Evolutionary conservation across 2,888 invertebrate species (phyloP).

Genomic region (Thymelicus acteon): DNA sequence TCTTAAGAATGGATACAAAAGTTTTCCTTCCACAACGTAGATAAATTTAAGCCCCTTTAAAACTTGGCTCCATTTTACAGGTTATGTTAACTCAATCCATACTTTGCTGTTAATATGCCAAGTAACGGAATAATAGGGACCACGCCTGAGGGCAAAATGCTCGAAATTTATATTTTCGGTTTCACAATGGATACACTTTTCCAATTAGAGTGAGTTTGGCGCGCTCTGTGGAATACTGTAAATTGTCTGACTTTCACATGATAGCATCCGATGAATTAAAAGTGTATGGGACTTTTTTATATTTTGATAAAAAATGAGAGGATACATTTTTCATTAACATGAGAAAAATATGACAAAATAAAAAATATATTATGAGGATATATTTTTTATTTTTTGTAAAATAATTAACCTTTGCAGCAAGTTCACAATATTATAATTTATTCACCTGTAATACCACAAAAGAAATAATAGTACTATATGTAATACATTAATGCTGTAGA

Average conservation of each 20-base stretch:
- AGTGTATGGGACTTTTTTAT: neutral
- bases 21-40: no score
- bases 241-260: slow-evolving; percentile 23
- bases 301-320: neutral
- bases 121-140: slow-evolving; percentile 23
- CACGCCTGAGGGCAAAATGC: slow-evolving; percentile 20
- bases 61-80: neutral
- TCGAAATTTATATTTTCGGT: slow-evolving; percentile 30
- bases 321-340: no score
- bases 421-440: neutral
- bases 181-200: slow-evolving; percentile 32
- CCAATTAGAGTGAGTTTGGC: slow-evolving; percentile 33
- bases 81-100: neutral
- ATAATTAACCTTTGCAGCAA: neutral
- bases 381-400: no score
- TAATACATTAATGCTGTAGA: no score
- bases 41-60: neutral
- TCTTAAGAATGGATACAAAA: no score
- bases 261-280: slow-evolving; percentile 6
- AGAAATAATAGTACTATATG: no score
- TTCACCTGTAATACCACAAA: no score
- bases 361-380: no score
- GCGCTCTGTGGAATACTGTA: slow-evolving; percentile 25
- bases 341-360: no score
- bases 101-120: slow-evolving; percentile 30